Evolutionary conservation across 2,888 invertebrate species (phyloP).

Genomic region (Agriotes lineatus): DNA sequence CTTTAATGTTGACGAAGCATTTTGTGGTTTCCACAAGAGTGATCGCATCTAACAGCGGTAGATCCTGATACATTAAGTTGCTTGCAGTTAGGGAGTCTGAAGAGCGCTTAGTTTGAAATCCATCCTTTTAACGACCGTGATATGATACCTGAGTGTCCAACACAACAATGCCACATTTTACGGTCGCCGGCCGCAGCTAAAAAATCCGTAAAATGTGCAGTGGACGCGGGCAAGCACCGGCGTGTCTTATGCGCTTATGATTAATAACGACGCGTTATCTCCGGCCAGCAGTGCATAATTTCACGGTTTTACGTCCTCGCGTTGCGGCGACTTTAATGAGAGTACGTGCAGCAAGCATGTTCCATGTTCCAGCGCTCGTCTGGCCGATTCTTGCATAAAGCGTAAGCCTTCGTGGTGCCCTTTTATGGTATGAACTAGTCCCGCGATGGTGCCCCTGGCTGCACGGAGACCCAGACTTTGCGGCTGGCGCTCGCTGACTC

Average conservation of each 20-base stretch:
- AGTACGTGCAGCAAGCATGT: constrained; percentile 1
- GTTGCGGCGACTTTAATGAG: constrained; percentile 19
- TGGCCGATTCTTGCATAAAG: constrained; percentile 20
- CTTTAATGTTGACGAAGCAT: no score
- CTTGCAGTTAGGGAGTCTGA: no score
- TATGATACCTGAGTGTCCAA: no score
- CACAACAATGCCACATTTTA: no score
- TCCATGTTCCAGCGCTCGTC: constrained; percentile 16
- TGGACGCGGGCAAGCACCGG: neutral
- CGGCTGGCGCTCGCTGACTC: constrained; percentile 40
- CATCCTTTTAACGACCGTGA: no score
- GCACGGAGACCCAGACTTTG: constrained; percentile 40
- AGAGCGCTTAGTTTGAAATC: no score
- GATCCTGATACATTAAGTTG: no score
- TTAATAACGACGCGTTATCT: constrained; percentile 15
- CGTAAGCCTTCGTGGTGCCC: constrained; percentile 23
- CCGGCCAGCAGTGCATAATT: constrained; percentile 9
- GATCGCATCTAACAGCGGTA: no score
- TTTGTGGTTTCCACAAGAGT: no score
- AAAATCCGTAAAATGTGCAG: neutral
- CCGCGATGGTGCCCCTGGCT: constrained; percentile 29
- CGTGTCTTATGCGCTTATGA: constrained; percentile 15
- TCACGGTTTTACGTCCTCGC: constrained; percentile 18
- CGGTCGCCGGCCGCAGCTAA: neutral
- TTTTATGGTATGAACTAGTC: constrained; percentile 38